Percentiles rank a stretch among this genome's conserved stretches.
Conservation (phyloP, 1,140 invertebrate species). For the Chionoecetes opilio region DNA sequence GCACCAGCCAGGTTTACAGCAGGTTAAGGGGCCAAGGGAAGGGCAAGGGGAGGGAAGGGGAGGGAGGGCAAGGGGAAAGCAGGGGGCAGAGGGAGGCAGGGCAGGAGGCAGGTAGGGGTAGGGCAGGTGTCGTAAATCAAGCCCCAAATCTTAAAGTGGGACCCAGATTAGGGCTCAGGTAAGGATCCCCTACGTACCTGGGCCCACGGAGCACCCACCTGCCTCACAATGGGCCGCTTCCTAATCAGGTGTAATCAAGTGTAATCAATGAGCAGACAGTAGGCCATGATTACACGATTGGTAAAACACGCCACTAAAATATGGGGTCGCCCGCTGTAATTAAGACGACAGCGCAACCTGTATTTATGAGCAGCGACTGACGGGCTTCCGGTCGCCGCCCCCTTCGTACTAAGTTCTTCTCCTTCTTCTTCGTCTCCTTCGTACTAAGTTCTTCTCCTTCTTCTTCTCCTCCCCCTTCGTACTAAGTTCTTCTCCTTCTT, state of each 20-base stretch:
- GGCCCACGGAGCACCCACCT: neutral
- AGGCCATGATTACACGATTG: conserved; percentile 51
- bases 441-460: neutral
- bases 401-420: neutral
- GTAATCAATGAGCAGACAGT: conserved; percentile 55
- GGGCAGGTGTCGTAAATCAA: conserved; percentile 1
- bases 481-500: neutral
- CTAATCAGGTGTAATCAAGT: conserved; percentile 55
- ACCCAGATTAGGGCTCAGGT: conserved; percentile 6
- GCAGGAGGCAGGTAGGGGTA: too few relatives aligned
- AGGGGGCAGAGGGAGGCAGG: neutral
- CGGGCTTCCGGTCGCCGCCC: neutral
- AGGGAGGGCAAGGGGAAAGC: neutral
- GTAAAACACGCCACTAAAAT: conserved; percentile 44
- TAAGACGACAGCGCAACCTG: neutral
- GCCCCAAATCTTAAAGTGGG: conserved; percentile 24
- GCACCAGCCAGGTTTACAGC: neutral
- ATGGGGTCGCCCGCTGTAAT: neutral
- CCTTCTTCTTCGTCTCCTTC: neutral
- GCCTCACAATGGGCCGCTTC: conserved; percentile 38
- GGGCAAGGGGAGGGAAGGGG: neutral
- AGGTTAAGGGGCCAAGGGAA: neutral
- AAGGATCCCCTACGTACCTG: neutral
- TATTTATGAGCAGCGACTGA: conserved; percentile 39
- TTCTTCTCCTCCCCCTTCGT: neutral